These are phyloP conservation scores for Marisa cornuarietis DNA, from an alignment of 1,140 invertebrate genomes.

Conservation along the genomic window DNA sequence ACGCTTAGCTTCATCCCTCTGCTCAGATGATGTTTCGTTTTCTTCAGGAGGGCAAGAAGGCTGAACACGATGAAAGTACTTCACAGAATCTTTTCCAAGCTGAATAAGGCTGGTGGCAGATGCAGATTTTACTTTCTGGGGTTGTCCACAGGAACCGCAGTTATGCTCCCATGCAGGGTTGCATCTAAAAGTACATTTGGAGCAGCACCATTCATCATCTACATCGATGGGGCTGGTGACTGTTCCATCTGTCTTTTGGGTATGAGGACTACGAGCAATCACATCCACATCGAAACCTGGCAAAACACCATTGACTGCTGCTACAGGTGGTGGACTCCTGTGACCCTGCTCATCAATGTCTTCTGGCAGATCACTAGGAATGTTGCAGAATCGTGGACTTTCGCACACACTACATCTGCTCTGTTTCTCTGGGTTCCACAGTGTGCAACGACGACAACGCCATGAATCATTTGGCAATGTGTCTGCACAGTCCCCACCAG, in stretches of 20 bases:
- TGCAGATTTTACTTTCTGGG: constrained; percentile 9
- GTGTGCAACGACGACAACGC: constrained; percentile 43
- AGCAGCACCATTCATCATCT: constrained; percentile 50
- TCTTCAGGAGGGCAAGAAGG: constrained; percentile 1
- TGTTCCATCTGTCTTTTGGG: no score
- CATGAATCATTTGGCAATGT: constrained; percentile 10
- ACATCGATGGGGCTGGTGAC: background rate
- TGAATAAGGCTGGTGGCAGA: constrained; percentile 34
- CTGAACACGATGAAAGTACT: constrained; percentile 21
- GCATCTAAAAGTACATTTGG: constrained; percentile 46
- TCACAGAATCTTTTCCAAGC: constrained; percentile 28
- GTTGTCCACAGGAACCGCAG: constrained; percentile 45
- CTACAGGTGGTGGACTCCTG: background rate
- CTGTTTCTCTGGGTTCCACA: constrained; percentile 29
- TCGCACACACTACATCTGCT: constrained; percentile 46
- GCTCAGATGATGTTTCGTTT: no score
- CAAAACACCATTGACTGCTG: background rate
- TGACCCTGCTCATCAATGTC: constrained; percentile 32
- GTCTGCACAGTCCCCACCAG: background rate
- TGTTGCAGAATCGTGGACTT: constrained; percentile 37
- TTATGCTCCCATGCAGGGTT: constrained; percentile 44
- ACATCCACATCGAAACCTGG: no score
- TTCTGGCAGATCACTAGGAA: constrained; percentile 45
- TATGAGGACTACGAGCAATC: no score
- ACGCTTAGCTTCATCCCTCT: no score